Percentiles rank a stretch among this genome's conserved stretches.
Evolutionary conservation across 2,797 vertebrate species (phyloP).

Genomic region (Acestrorhynchus altus): DNA sequence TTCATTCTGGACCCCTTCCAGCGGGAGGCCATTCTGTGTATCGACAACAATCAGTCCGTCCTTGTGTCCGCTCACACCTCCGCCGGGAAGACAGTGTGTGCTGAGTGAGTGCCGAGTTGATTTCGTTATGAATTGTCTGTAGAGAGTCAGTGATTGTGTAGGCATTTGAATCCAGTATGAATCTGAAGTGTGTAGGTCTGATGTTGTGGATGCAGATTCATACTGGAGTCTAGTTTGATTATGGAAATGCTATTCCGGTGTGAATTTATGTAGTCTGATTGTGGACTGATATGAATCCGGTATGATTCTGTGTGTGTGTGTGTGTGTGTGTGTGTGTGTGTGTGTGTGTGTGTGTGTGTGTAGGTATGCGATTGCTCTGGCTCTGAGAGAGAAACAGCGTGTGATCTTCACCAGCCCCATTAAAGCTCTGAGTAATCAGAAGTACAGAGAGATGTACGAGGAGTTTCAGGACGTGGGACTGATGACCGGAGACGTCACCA

Average conservation of each 20-base stretch:
- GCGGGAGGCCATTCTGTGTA: conserved; percentile 93
- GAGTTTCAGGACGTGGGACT: conserved; percentile 98
- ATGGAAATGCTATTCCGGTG: too few relatives aligned
- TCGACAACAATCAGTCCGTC: conserved; percentile 98
- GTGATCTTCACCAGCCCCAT: conserved; percentile 99
- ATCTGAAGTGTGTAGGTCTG: neutral
- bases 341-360: conserved; percentile 2
- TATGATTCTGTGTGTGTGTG: neutral
- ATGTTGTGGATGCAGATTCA: too few relatives aligned
- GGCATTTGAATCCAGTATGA: neutral
- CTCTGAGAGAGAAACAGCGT: conserved; percentile 93
- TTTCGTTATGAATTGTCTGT: too few relatives aligned
- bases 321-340: neutral
- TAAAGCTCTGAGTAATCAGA: conserved; percentile 98
- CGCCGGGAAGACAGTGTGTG: conserved; percentile 97
- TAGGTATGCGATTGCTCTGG: conserved; percentile 96
- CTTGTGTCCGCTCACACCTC: conserved; percentile 98
- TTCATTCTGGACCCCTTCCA: conserved; percentile 97
- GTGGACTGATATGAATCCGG: neutral
- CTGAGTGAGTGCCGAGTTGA: conserved; percentile 89
- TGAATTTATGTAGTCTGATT: neutral
- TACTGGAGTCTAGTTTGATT: too few relatives aligned
- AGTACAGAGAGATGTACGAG: conserved; percentile 99
- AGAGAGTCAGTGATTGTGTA: neutral
- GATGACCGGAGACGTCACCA: conserved; percentile 98